Conservation (phyloP, 2,797 vertebrate genomes). For the Betta splendens region DNA sequence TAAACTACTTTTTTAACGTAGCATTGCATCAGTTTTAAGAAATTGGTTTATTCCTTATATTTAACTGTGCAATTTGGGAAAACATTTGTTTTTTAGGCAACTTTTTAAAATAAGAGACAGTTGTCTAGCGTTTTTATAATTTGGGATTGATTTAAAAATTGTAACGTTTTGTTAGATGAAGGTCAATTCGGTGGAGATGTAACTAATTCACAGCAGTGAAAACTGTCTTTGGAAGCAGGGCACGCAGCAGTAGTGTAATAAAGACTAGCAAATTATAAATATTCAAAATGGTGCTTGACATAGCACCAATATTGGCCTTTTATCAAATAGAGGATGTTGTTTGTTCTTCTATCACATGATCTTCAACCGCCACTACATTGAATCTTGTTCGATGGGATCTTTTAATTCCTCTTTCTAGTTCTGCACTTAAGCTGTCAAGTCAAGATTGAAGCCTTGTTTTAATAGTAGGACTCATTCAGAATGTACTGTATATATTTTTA, state of each 20-base stretch:
- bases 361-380: slow-evolving; percentile 13
- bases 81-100: slow-evolving; percentile 1
- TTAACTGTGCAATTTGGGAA: background rate
- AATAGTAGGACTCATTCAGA: too few species aligned
- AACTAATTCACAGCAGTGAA: too few species aligned
- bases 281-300: background rate
- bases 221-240: background rate
- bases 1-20: slow-evolving; percentile 14
- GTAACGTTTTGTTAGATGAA: too few species aligned
- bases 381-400: slow-evolving; percentile 7
- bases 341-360: background rate
- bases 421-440: too few species aligned
- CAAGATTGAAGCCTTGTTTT: too few species aligned
- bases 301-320: background rate
- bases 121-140: background rate
- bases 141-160: background rate
- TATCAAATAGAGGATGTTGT: background rate
- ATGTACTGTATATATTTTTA: too few species aligned
- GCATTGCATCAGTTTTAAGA: slow-evolving; percentile 17
- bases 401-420: too few species aligned
- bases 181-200: too few species aligned
- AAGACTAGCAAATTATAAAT: background rate
- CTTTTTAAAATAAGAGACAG: background rate
- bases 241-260: background rate
- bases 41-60: slow-evolving; percentile 14